A percentile compares a stretch with the other conserved stretches of the same genome.
phyloP scores from a whole-genome alignment of 2,113 vertebrate genomes.

The Lynx canadensis region DNA sequence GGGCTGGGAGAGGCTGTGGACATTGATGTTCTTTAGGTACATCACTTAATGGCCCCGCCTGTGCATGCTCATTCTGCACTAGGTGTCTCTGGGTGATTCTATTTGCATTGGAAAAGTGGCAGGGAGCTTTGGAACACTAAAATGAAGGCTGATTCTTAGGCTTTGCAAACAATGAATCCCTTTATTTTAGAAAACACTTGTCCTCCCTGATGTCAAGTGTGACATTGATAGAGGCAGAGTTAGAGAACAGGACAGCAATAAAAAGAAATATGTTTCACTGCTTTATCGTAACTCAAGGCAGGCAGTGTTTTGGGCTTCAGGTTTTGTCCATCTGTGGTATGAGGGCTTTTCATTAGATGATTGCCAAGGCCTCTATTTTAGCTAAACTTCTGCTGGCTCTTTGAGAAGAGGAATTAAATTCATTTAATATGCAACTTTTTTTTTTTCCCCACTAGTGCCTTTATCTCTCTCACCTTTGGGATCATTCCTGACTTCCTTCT shows the following conservation, averaged over 20 bases:
- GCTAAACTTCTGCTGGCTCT: neutral
- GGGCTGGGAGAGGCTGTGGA: neutral
- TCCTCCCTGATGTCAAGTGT: neutral
- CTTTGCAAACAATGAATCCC: neutral
- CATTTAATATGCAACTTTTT: neutral
- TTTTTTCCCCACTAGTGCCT: neutral
- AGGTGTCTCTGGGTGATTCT: neutral
- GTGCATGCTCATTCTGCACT: neutral
- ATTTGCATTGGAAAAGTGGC: neutral
- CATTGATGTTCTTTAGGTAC: neutral
- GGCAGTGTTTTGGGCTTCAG: neutral
- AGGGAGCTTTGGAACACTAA: neutral
- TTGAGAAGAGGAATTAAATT: slow-evolving; percentile 5
- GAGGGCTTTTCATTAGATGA: neutral
- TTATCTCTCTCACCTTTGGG: slow-evolving; percentile 70
- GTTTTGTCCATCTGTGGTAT: neutral
- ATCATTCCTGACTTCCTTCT: slow-evolving; percentile 66
- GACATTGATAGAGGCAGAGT: neutral
- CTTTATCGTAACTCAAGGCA: neutral
- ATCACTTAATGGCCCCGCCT: neutral
- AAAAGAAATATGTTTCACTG: neutral
- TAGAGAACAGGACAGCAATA: neutral
- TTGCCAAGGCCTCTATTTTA: neutral
- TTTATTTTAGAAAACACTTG: slow-evolving; percentile 24
- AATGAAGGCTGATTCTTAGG: neutral